Conservation (phyloP, 2,888 invertebrate genomes). For the Iphiclides podalirius region DNA sequence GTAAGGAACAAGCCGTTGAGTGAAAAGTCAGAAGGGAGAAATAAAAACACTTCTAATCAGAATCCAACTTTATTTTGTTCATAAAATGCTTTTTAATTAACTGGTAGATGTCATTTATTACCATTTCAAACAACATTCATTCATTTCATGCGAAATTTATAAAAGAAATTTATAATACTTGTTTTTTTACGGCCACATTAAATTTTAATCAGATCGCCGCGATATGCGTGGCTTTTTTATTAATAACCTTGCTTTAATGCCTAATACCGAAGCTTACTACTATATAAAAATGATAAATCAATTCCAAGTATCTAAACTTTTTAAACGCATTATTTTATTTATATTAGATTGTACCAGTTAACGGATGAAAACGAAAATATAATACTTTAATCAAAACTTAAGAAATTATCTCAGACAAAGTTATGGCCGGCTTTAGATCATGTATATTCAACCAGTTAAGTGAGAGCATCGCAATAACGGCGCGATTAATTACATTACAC, state of each 20-base stretch:
- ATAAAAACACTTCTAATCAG: not conserved
- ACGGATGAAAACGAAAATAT: too few relatives aligned
- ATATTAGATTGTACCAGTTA: too few relatives aligned
- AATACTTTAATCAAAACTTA: too few relatives aligned
- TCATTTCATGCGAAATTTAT: conserved; percentile 14
- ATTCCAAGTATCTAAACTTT: too few relatives aligned
- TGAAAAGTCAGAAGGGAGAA: too few relatives aligned
- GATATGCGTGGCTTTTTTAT: conserved; percentile 43
- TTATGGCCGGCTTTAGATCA: too few relatives aligned
- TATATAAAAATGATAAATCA: too few relatives aligned
- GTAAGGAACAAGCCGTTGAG: too few relatives aligned
- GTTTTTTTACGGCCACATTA: conserved; percentile 30
- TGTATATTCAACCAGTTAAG: not conserved
- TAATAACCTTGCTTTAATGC: too few relatives aligned
- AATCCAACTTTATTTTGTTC: conserved; percentile 5
- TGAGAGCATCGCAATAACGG: not conserved
- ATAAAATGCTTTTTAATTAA: conserved; percentile 15
- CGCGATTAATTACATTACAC: conserved; percentile 6
- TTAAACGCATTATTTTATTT: too few relatives aligned
- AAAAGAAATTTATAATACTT: conserved; percentile 13
- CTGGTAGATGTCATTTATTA: conserved; percentile 11
- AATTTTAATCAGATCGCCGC: conserved; percentile 46
- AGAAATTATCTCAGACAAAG: too few relatives aligned
- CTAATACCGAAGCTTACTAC: too few relatives aligned
- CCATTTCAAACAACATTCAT: conserved; percentile 9